Base-by-base conservation (phyloP, 2,888 invertebrate genomes). In the Drosophila prolongata region DNA sequence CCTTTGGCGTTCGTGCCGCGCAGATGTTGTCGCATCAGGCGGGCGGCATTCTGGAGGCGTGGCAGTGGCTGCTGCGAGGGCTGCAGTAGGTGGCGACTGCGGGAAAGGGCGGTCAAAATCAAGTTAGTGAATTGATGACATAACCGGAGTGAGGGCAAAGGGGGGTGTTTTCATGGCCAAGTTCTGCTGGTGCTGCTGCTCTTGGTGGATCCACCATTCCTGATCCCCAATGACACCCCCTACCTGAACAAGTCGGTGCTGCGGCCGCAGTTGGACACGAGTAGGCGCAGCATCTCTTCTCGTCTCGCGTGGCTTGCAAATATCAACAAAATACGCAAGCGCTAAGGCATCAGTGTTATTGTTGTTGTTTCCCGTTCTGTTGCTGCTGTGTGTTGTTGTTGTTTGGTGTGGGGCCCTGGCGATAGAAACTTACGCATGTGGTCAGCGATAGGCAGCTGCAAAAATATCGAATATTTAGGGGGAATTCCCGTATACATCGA, bases 221-320 rank as follows among this genome's bases (percentile, higher is more conserved):
- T 13, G 16, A 13, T 13, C 43, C 44, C n/a, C 13, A 19, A n/a
- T 14, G 49, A 56, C n/a, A 9, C 6, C n/a, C 1, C 35, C 75
- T 77, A 90, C 90, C 90, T 89, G 69, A 79, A 76, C 64, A 82
- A 59, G 38, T 90, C 89, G 62, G 64, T 62, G 47, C 79, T 77
- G 58, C 85, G 86, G 68, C 76, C 75, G 80, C 90, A 90, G 57
- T 90, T 89, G 66, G 72, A 68, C 16, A 82, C 68, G 24, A 90
- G 75, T 62, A 90, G 76, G 64, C 90, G 90, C 67, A 90, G 85
- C 90, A 90, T 90, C 76, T 40, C 47, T 67, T 64, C 56, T 55
- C 49, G 27, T 59, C 60, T 38, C 62, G 62, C 62, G 62, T 62
- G 62, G 62, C 62, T 61, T 34, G 62, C 64, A 62, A 65, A 76